A percentile compares a stretch with the other conserved stretches of the same genome.
phyloP scores from a whole-genome alignment of 2,797 vertebrate species.

The Acipenser transmontanus region DNA sequence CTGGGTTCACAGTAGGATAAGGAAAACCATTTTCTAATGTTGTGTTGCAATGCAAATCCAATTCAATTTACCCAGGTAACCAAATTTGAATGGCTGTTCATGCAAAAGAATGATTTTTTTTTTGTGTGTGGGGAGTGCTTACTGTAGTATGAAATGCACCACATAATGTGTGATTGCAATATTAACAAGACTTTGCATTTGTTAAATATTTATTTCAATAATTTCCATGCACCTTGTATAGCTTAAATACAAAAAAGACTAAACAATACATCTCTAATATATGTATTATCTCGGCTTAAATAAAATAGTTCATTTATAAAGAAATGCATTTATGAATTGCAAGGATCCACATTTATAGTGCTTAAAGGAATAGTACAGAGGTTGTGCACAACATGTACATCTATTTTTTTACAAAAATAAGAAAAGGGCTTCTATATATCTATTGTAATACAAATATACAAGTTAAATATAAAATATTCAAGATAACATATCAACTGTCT shows the following conservation, averaged over 20 bases:
- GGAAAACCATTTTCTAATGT: too few species aligned
- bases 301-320: conserved; percentile 29
- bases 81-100: too few species aligned
- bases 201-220: conserved; percentile 61
- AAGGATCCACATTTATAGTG: conserved; percentile 67
- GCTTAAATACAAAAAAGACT: conserved; percentile 59
- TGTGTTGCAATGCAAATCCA: too few species aligned
- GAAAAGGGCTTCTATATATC: conserved; percentile 60
- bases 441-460: conserved; percentile 60
- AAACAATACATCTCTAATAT: conserved; percentile 56
- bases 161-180: not conserved
- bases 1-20: too few species aligned
- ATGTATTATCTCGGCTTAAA: conserved; percentile 12
- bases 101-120: too few species aligned
- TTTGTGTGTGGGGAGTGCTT: too few species aligned
- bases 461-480: conserved; percentile 64
- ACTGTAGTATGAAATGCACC: too few species aligned
- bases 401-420: conserved; percentile 47
- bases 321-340: conserved; percentile 49
- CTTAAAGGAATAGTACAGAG: conserved; percentile 36
- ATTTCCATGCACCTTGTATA: conserved; percentile 42
- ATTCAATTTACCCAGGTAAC: too few species aligned
- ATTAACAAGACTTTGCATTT: not conserved
- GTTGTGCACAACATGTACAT: conserved; percentile 21
- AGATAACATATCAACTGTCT: conserved; percentile 45